These are phyloP conservation scores for Scolopax rusticola DNA, from an alignment of 2,797 vertebrate genomes.

Conservation along the genomic window DNA sequence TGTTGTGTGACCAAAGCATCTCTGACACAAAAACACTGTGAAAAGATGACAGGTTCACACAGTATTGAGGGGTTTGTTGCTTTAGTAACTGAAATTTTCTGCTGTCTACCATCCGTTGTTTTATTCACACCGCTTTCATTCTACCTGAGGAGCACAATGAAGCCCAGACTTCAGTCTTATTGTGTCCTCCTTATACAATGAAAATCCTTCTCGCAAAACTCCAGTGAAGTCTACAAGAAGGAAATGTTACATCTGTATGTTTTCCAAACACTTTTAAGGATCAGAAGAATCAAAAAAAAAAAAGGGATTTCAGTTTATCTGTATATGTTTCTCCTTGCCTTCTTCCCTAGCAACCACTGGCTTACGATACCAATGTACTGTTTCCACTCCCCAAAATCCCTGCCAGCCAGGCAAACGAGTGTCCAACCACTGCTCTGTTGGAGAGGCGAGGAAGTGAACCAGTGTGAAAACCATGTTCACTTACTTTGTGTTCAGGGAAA, in stretches of 20 bases:
- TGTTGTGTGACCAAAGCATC: not conserved
- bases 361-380: not conserved
- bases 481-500: not conserved
- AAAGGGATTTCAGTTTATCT: not conserved
- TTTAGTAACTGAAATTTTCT: not conserved
- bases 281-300: accelerated
- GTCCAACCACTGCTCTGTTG: accelerated
- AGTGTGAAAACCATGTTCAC: not conserved
- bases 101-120: not conserved
- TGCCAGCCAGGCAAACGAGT: not conserved
- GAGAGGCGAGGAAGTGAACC: not conserved
- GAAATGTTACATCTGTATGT: not conserved
- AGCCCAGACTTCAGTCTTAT: not conserved
- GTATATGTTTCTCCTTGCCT: not conserved
- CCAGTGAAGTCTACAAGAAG: not conserved
- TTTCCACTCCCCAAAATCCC: not conserved
- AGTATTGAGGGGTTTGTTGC: not conserved
- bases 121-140: not conserved
- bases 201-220: not conserved
- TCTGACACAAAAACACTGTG: not conserved
- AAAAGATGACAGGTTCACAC: not conserved
- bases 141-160: not conserved
- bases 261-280: not conserved
- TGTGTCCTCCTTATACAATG: not conserved
- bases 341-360: not conserved